Percentiles rank a stretch among this genome's conserved stretches.
phyloP scores from a whole-genome alignment of 2,113 vertebrate species.

The Colinus virginianus region DNA sequence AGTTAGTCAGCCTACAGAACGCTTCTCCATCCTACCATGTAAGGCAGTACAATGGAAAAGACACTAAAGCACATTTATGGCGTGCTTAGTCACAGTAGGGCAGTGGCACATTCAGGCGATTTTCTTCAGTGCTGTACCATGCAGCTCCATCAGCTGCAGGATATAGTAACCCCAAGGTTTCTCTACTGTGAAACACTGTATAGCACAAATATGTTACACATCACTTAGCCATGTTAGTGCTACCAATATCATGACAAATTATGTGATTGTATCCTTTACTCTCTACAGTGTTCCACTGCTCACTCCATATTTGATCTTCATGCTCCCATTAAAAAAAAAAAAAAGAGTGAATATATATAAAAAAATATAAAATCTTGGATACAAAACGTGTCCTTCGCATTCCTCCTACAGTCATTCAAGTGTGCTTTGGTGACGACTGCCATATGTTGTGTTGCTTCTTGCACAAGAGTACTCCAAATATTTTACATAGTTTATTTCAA shows the following conservation, averaged over 20 bases:
- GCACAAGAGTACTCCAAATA: conserved; percentile 35
- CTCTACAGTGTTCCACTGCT: background rate
- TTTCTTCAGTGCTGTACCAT: background rate
- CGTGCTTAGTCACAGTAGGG: background rate
- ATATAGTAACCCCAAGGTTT: background rate
- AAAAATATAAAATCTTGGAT: background rate
- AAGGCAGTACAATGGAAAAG: background rate
- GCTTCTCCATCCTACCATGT: background rate
- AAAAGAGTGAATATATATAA: background rate
- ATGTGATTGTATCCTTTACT: background rate
- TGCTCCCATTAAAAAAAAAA: background rate
- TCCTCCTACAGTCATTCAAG: conserved; percentile 52
- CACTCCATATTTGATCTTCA: background rate
- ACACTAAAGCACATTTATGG: background rate
- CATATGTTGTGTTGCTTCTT: conserved; percentile 43
- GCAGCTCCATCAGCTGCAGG: background rate
- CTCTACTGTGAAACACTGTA: background rate
- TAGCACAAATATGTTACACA: background rate
- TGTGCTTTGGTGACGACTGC: conserved; percentile 20
- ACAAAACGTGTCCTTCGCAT: conserved; percentile 18
- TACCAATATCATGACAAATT: background rate
- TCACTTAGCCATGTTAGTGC: background rate
- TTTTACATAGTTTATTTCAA: conserved; percentile 29
- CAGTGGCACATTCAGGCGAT: background rate
- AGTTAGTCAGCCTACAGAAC: background rate